Percentiles rank a stretch among this genome's conserved stretches.
phyloP scores from a whole-genome alignment of 2,113 vertebrate species.

The Ammodytes marinus region DNA sequence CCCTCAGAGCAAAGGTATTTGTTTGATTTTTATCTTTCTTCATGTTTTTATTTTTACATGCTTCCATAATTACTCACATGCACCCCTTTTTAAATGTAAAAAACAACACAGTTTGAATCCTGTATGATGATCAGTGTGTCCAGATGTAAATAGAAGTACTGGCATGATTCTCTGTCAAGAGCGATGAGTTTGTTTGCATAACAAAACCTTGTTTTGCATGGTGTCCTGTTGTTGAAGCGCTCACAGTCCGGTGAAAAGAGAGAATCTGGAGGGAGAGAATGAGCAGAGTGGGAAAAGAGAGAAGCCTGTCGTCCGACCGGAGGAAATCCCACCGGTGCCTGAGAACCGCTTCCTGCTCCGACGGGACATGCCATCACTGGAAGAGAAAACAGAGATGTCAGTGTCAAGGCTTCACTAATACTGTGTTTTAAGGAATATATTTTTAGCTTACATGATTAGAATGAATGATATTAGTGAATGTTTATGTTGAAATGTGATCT shows the following conservation, averaged over 20 bases:
- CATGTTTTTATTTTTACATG: not conserved
- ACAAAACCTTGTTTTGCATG: constrained; percentile 26
- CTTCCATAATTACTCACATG: not conserved
- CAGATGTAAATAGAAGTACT: not conserved
- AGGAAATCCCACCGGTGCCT: constrained; percentile 98
- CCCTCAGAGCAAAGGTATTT: constrained; percentile 53
- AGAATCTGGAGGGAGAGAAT: constrained; percentile 71
- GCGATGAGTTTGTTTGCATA: not conserved
- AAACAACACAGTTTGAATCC: not conserved
- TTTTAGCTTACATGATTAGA: not conserved
- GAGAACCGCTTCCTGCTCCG: constrained; percentile 97
- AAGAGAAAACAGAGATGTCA: constrained; percentile 88
- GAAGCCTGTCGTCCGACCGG: constrained; percentile 94
- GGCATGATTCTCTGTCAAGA: not conserved
- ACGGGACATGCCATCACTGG: constrained; percentile 88
- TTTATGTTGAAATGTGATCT: constrained; percentile 20
- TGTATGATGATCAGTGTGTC: not conserved
- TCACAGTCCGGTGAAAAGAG: constrained; percentile 84
- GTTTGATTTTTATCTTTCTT: not conserved
- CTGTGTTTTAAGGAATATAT: not conserved
- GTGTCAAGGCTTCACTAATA: constrained; percentile 33
- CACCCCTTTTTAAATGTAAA: not conserved
- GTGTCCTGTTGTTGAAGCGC: constrained; percentile 14
- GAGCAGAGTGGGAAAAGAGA: constrained; percentile 90
- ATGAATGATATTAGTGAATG: not conserved